Evolutionary conservation across 2,888 invertebrate species (phyloP).

Genomic region (Cenopis cana): DNA sequence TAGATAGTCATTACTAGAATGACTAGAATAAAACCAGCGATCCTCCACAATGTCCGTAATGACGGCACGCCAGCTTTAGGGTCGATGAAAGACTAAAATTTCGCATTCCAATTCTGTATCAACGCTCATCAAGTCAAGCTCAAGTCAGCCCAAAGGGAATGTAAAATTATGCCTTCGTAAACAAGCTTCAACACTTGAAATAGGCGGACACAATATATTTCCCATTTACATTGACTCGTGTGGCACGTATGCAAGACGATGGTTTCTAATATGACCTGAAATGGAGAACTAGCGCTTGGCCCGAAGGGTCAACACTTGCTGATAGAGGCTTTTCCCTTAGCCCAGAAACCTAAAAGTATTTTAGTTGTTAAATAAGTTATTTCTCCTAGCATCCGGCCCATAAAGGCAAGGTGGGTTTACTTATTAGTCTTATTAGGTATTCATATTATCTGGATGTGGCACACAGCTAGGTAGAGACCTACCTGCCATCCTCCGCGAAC

Average conservation of each 20-base stretch:
- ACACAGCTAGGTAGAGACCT: not conserved
- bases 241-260: slow-evolving; percentile 2
- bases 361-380: not conserved
- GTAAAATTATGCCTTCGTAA: not conserved
- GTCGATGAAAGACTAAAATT: not conserved
- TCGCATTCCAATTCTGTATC: not conserved
- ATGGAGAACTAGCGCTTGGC: slow-evolving; percentile 32
- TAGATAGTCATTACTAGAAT: slow-evolving; percentile 23
- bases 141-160: too few relatives aligned
- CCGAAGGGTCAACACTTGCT: slow-evolving; percentile 14
- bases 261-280: slow-evolving; percentile 43
- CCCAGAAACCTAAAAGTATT: slow-evolving; percentile 7
- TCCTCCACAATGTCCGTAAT: slow-evolving; percentile 10
- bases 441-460: not conserved
- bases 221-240: slow-evolving; percentile 29
- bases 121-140: too few relatives aligned
- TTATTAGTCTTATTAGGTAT: not conserved
- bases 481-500: not conserved
- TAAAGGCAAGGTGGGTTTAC: not conserved
- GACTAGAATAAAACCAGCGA: slow-evolving; percentile 20
- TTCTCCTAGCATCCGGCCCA: not conserved
- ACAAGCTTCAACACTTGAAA: slow-evolving; percentile 19
- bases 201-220: slow-evolving; percentile 32
- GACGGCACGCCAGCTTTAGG: not conserved
- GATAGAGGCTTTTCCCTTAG: slow-evolving; percentile 18